A percentile compares a stretch with the other conserved stretches of the same genome.
These are phyloP conservation scores for Cynopterus sphinx DNA, from an alignment of 2,797 vertebrate genomes.

Conservation along the genomic window DNA sequence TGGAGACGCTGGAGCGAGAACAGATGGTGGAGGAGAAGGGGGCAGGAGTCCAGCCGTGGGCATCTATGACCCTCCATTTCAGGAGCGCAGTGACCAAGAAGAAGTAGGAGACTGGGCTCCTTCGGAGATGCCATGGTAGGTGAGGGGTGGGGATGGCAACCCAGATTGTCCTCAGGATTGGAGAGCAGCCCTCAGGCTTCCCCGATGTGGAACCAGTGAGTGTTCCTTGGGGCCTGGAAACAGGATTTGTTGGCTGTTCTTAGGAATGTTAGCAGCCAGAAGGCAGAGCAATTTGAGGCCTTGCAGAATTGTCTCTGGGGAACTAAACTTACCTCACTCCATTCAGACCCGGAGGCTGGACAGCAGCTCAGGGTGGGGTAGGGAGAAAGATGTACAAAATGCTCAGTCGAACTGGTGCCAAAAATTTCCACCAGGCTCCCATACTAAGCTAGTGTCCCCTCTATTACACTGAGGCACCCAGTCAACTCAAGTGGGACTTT, in stretches of 20 bases:
- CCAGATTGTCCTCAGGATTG: rapidly evolving
- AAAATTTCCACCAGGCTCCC: background rate
- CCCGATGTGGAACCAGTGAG: too few relatives aligned
- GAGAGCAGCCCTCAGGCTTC: background rate
- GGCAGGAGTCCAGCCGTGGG: background rate
- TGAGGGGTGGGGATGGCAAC: background rate
- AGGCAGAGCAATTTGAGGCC: background rate
- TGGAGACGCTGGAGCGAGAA: background rate
- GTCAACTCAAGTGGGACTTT: too few relatives aligned
- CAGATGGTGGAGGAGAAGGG: background rate
- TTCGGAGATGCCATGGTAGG: background rate
- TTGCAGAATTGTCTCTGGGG: background rate
- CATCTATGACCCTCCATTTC: background rate
- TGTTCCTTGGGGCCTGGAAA: background rate
- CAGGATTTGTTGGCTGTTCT: background rate
- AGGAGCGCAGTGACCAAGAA: background rate
- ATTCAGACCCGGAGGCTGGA: background rate
- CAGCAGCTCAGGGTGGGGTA: background rate
- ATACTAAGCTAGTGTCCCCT: background rate
- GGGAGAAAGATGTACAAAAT: background rate
- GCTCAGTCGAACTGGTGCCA: background rate
- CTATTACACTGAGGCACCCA: background rate
- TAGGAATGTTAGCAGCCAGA: background rate
- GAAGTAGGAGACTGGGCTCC: background rate
- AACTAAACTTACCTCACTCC: background rate